Conservation (phyloP, 2,797 vertebrate genomes). For the Euphonia xanthogaster region DNA sequence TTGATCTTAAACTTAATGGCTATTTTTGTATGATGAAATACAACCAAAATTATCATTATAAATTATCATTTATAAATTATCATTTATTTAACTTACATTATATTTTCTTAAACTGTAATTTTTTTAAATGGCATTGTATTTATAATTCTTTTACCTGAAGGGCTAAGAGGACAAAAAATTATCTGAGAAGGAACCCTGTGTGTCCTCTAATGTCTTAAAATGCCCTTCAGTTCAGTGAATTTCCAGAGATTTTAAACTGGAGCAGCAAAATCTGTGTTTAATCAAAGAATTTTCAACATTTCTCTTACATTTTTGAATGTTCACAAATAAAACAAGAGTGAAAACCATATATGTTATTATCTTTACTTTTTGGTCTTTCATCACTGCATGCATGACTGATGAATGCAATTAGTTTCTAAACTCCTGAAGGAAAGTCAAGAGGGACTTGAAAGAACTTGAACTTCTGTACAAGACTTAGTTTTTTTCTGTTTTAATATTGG, state of each 20-base stretch:
- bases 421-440: not conserved
- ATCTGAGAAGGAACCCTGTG: fast-evolving
- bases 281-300: not conserved
- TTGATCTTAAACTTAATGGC: not conserved
- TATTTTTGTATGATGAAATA: not conserved
- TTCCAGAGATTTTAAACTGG: not conserved
- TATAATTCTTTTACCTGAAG: not conserved
- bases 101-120: not conserved
- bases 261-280: not conserved
- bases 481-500: not conserved
- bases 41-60: not conserved
- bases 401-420: not conserved
- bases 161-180: not conserved
- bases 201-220: not conserved
- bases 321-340: not conserved
- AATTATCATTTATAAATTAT: not conserved
- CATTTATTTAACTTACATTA: not conserved
- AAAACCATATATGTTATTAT: not conserved
- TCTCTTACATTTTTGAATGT: not conserved
- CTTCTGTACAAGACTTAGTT: not conserved
- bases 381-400: not conserved
- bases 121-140: not conserved
- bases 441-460: not conserved
- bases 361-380: not conserved
- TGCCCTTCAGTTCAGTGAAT: not conserved